Evolutionary conservation across 64 coral and sea anemone genomes (phyloP).

Genomic region (Porites lutea): DNA sequence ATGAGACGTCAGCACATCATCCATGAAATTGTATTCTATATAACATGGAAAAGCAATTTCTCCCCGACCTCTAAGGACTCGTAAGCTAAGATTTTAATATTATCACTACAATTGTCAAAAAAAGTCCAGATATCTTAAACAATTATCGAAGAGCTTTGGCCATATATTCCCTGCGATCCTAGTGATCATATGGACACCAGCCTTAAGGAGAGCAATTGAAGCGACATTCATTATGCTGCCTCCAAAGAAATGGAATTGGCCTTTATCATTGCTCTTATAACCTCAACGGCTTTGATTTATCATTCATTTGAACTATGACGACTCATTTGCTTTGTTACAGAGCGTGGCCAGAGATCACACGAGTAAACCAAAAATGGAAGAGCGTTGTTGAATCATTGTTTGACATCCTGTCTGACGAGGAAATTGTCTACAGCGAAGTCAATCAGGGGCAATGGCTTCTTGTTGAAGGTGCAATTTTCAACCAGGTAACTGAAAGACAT

Average conservation of each 20-base stretch:
- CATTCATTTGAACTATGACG: neutral
- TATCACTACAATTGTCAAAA: no score
- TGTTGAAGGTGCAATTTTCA: conserved; percentile 47
- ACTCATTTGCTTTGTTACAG: neutral
- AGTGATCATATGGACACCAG: no score
- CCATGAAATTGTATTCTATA: no score
- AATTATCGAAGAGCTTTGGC: no score
- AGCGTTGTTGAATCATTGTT: conserved; percentile 49
- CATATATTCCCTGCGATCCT: no score
- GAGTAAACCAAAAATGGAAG: conserved; percentile 76
- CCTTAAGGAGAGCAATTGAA: no score
- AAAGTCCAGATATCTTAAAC: no score
- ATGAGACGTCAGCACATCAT: no score
- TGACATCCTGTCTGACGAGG: conserved; percentile 18
- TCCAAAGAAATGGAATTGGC: conserved; percentile 38
- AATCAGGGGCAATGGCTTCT: conserved; percentile 66
- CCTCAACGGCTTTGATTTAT: neutral
- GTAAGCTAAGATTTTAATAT: no score
- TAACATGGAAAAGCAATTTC: no score
- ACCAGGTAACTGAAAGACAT: conserved; percentile 30
- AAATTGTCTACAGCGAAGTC: conserved; percentile 58
- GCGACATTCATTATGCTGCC: no score
- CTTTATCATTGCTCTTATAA: conserved; percentile 22
- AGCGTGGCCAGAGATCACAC: conserved; percentile 66
- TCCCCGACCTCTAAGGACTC: no score